phyloP scores from a whole-genome alignment of 2,888 invertebrate genomes.

The Troilus luridus region DNA sequence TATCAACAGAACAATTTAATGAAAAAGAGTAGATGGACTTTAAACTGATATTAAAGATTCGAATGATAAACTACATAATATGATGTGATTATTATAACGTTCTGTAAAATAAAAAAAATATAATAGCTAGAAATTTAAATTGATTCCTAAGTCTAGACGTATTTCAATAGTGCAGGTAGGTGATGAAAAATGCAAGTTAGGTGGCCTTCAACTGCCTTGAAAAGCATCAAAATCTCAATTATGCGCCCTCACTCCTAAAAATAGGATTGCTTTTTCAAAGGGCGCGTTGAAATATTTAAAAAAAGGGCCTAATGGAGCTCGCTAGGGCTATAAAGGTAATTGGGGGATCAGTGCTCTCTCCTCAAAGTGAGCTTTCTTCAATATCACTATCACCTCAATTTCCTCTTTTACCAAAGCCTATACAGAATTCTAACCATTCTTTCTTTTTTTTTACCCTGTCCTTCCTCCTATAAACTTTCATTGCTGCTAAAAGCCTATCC shows the following conservation, averaged over 20 bases:
- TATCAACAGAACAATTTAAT: too few relatives aligned
- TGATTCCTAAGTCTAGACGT: neutral
- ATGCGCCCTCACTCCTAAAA: conserved; percentile 7
- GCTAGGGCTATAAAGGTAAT: conserved; percentile 19
- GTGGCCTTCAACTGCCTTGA: neutral
- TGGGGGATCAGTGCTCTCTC: neutral
- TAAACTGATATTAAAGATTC: too few relatives aligned
- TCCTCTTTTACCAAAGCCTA: neutral
- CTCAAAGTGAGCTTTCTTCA: conserved; percentile 33
- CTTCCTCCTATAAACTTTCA: neutral
- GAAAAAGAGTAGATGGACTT: too few relatives aligned
- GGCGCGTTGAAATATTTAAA: conserved; percentile 29
- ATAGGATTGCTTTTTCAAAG: conserved; percentile 7
- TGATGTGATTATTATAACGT: too few relatives aligned
- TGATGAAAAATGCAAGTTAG: neutral
- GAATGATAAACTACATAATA: too few relatives aligned
- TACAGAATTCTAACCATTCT: neutral
- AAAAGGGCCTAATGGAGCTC: neutral
- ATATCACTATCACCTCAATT: conserved; percentile 12
- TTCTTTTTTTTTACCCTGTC: neutral
- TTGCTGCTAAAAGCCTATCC: neutral
- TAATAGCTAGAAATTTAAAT: too few relatives aligned
- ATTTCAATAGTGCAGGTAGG: neutral
- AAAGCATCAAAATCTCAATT: conserved; percentile 16
- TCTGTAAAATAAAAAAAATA: too few relatives aligned